Evolutionary conservation across 92 coral and sea anemone species (phyloP), one percentile per base, ranked within the genome.

Genomic region (Montipora capitata): DNA sequence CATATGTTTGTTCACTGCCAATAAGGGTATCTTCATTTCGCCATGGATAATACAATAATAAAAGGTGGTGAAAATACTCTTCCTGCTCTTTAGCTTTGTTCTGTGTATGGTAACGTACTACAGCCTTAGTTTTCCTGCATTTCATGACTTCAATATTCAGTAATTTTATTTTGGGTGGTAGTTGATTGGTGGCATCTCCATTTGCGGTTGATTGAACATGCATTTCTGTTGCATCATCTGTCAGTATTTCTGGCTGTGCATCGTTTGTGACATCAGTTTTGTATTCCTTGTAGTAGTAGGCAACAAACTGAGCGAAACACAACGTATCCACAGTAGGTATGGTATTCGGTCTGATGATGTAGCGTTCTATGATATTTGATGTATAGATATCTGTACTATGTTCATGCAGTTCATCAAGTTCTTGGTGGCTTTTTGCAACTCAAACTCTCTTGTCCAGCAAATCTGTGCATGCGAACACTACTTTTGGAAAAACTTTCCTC

Each of bases 391-490:
- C 90, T 13, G 94, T 90, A 59, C 94, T 88, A 15, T 91, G 89
- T 48, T 88, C 94, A 80, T 91, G 94, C 13, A 91, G 51, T 9
- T 88, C 94, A 56, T 91, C 89, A 75, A 91, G 91, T 57, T 94
- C 93, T 75, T 76, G 52, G 69, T 88, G 80, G 7, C 78, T 54
- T 44, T 94, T 91, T 58, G 94, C 79, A 43, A 94, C 93, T 64
- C 93, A 8, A 45, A 88, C 63, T 73, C 96, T 88, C 43, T 91
- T 91, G 3, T 84, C 91, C 48, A 93, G 95, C 16, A 91, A 59
- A 81, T 85, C 94, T 56, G 95, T 85, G 59, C 83, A 84, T 9
- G 85, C 93, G 85, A 88, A 94, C 20, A 91, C 75, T 63, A 89
- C 83, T 88, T 39, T 67, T 40, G 96, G 93, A 72, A 91, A 88